Evolutionary conservation across 2,888 invertebrate genomes (phyloP).

Genomic region (Pseudococcus viburni): DNA sequence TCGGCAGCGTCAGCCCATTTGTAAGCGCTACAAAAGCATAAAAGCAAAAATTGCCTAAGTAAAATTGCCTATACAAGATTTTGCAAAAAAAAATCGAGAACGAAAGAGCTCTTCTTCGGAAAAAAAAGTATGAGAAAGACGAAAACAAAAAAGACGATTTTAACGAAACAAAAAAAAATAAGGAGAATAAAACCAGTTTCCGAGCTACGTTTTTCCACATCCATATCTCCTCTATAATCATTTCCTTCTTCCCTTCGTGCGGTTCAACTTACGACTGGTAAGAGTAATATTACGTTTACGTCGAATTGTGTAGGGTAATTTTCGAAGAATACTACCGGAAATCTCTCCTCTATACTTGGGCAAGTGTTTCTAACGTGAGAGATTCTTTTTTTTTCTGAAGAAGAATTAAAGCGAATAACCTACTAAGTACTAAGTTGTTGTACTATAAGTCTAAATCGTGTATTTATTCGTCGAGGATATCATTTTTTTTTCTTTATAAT

Average conservation of each 20-base stretch:
- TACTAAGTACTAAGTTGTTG: background rate
- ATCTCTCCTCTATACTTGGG: background rate
- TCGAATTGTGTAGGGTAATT: constrained; percentile 33
- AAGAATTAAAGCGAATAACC: constrained; percentile 41
- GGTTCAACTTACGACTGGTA: background rate
- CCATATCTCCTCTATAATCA: constrained; percentile 45
- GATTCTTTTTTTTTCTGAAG: background rate
- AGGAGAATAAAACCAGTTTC: constrained; percentile 9
- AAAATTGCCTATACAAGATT: background rate
- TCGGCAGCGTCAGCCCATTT: constrained; percentile 85
- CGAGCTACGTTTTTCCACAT: constrained; percentile 22
- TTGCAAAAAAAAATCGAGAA: background rate
- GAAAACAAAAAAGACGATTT: constrained; percentile 4
- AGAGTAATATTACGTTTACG: constrained; percentile 27
- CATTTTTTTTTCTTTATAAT: background rate
- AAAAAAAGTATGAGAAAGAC: background rate
- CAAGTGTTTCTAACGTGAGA: constrained; percentile 18
- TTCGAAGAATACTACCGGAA: constrained; percentile 18
- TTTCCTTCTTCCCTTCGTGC: constrained; percentile 37
- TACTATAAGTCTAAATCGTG: background rate
- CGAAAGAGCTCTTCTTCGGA: background rate
- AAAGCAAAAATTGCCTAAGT: background rate
- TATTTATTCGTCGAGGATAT: constrained; percentile 4
- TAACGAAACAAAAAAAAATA: constrained; percentile 1
- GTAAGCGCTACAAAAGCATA: constrained; percentile 68